Evolutionary conservation across 2,888 invertebrate genomes (phyloP).

Genomic region (Drosophila neotestacea): DNA sequence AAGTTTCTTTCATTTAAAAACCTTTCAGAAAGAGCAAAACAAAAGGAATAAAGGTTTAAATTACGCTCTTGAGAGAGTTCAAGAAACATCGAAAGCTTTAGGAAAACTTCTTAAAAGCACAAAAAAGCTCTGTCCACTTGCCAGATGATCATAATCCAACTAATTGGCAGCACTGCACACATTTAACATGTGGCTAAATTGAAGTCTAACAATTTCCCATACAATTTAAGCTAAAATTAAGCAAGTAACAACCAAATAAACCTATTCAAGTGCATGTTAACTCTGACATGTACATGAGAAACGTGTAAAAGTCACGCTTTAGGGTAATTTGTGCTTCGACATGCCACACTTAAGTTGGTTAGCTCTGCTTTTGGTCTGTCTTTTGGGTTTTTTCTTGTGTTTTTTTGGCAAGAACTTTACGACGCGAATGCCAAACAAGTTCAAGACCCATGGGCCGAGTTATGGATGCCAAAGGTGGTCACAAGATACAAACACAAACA

Average conservation of each 20-base stretch:
- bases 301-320: neutral
- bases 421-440: conserved; percentile 41
- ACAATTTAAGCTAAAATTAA: neutral
- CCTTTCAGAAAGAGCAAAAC: no score
- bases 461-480: conserved; percentile 30
- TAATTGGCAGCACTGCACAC: neutral
- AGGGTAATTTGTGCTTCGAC: conserved; percentile 36
- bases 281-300: neutral
- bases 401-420: conserved; percentile 42
- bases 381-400: conserved; percentile 2
- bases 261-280: neutral
- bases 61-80: no score
- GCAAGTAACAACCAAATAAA: neutral
- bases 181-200: neutral
- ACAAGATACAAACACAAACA: conserved; percentile 3
- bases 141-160: neutral
- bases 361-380: conserved; percentile 8
- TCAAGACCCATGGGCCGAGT: conserved; percentile 33
- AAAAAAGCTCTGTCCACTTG: neutral
- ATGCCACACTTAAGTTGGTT: neutral
- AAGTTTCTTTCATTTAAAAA: no score
- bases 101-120: neutral
- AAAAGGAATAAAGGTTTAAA: no score
- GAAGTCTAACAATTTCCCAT: no score
- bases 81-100: neutral